Percentiles rank a stretch among this genome's conserved stretches.
Evolutionary conservation across 2,888 invertebrate genomes (phyloP).

Genomic region (Drosophila pseudotalamancana): DNA sequence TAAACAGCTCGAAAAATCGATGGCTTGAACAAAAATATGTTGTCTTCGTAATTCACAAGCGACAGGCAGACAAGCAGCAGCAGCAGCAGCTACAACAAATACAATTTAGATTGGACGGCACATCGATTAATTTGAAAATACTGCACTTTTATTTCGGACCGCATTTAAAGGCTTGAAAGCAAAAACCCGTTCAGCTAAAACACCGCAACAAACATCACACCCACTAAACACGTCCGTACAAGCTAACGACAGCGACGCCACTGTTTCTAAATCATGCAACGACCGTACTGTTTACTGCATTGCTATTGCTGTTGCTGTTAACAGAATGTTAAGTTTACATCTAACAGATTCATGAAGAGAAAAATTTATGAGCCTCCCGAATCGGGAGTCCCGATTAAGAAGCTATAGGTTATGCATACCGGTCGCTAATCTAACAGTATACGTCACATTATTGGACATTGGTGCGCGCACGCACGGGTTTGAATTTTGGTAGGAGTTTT

Average conservation of each 20-base stretch:
- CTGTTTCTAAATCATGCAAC: constrained; percentile 19
- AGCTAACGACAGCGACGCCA: constrained; percentile 43
- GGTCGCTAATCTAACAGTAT: too few relatives aligned
- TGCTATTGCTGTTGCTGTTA: not conserved
- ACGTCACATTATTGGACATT: too few relatives aligned
- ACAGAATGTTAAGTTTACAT: constrained; percentile 1
- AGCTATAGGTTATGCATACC: too few relatives aligned
- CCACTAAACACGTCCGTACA: constrained; percentile 36
- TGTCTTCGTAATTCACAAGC: constrained; percentile 27
- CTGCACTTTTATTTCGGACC: constrained; percentile 45
- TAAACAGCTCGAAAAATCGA: constrained; percentile 61
- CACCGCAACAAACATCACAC: constrained; percentile 24
- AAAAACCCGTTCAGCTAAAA: constrained; percentile 54
- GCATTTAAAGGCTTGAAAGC: constrained; percentile 38
- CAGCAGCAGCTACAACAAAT: constrained; percentile 13
- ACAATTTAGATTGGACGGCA: constrained; percentile 46
- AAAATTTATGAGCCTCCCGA: too few relatives aligned
- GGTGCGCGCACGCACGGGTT: too few relatives aligned
- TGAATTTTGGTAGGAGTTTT: too few relatives aligned
- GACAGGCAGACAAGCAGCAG: constrained; percentile 9
- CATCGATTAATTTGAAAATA: constrained; percentile 63
- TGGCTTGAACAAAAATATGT: constrained; percentile 46
- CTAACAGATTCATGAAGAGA: too few relatives aligned
- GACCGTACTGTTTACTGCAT: not conserved
- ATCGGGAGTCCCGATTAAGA: too few relatives aligned